Conservation (phyloP, 35 echinoderm and acorn worm genomes). For the Apostichopus japonicus region DNA sequence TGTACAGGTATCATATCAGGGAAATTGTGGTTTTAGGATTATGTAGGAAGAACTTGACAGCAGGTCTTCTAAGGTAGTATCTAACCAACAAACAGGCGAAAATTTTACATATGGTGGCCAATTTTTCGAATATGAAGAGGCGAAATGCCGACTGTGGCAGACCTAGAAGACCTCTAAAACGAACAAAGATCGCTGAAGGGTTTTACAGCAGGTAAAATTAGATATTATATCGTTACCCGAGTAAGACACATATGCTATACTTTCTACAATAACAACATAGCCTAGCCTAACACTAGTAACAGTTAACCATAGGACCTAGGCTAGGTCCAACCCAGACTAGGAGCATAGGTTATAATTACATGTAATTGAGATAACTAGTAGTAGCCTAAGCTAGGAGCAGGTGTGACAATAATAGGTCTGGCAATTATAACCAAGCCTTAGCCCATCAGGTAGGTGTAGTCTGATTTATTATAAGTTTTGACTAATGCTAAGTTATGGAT, state of each 20-base stretch:
- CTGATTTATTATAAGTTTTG: too few species aligned
- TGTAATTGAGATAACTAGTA: too few species aligned
- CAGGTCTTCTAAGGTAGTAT: slow-evolving; percentile 42
- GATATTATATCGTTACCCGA: neutral
- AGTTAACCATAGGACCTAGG: too few species aligned
- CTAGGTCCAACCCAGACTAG: neutral
- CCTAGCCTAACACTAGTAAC: neutral
- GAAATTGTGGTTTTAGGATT: neutral
- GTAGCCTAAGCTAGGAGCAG: too few species aligned
- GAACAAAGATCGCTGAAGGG: slow-evolving; percentile 56
- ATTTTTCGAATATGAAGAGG: slow-evolving; percentile 64
- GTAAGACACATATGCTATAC: slow-evolving; percentile 43
- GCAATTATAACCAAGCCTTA: too few species aligned
- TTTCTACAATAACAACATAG: neutral
- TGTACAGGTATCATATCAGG: neutral
- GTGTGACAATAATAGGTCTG: too few species aligned
- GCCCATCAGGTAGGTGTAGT: too few species aligned
- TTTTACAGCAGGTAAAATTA: slow-evolving; percentile 62
- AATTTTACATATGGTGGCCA: slow-evolving; percentile 64
- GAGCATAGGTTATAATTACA: too few species aligned
- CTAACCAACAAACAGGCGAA: slow-evolving; percentile 26
- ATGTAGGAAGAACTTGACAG: slow-evolving; percentile 46
- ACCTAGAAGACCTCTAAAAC: slow-evolving; percentile 59
- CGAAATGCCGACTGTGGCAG: slow-evolving; percentile 66
- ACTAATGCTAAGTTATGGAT: too few species aligned